These are phyloP conservation scores for Tuberolachnus salignus DNA, from an alignment of 2,888 invertebrate genomes.

Conservation along the genomic window DNA sequence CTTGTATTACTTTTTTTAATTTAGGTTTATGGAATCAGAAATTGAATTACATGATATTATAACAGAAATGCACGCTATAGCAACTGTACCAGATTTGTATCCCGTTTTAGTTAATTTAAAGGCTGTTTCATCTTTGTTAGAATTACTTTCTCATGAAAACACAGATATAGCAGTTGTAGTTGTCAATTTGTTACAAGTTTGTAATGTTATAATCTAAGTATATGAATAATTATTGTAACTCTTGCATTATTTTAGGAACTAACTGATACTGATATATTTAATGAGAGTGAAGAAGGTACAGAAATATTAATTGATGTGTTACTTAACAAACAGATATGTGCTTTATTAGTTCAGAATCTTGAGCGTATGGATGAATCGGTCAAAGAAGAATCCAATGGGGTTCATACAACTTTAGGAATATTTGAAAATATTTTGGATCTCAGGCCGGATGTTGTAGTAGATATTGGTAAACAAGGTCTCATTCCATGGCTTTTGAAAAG, in stretches of 20 bases:
- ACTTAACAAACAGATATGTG: conserved; percentile 86
- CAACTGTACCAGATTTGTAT: conserved; percentile 95
- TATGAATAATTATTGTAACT: conserved; percentile 58
- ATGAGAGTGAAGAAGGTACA: conserved; percentile 91
- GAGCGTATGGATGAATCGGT: conserved; percentile 90
- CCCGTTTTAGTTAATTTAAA: conserved; percentile 87
- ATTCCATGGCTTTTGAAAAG: conserved; percentile 91
- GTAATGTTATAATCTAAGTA: conserved; percentile 34
- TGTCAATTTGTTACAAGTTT: conserved; percentile 73
- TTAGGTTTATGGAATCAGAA: conserved; percentile 93
- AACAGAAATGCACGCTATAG: conserved; percentile 89
- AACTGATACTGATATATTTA: conserved; percentile 94
- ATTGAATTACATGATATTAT: conserved; percentile 86
- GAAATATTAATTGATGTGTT: conserved; percentile 85
- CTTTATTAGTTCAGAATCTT: conserved; percentile 89
- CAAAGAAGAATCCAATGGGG: conserved; percentile 94
- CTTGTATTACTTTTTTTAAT: conserved; percentile 33
- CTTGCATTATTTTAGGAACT: conserved; percentile 77
- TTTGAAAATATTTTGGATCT: conserved; percentile 96
- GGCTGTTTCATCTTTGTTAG: conserved; percentile 87
- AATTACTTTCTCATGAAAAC: conserved; percentile 93
- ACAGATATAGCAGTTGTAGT: conserved; percentile 87
- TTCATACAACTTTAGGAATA: conserved; percentile 90
- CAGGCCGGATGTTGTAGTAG: conserved; percentile 79
- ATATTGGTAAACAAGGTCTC: conserved; percentile 89